Evolutionary conservation across 1,140 invertebrate genomes (phyloP).

Genomic region (Meteorus sp.): DNA sequence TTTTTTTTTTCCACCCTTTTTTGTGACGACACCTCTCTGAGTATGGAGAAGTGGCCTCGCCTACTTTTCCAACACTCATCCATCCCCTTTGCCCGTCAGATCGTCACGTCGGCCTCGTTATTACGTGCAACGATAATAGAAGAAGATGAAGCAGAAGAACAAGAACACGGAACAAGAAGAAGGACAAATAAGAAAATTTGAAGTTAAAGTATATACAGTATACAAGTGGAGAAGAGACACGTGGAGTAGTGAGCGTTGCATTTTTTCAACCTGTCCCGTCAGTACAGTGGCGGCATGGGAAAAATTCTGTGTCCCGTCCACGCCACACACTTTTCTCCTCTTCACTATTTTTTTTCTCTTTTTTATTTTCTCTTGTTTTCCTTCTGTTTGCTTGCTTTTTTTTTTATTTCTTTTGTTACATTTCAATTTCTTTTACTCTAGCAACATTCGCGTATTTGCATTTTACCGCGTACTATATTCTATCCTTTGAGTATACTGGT

Average conservation of each 20-base stretch:
- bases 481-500: too few species aligned
- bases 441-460: too few species aligned
- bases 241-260: neutral
- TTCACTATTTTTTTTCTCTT: neutral
- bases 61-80: slow-evolving; percentile 13
- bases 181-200: neutral
- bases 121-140: too few species aligned
- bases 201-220: too few species aligned
- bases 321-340: neutral
- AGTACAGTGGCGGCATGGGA: neutral
- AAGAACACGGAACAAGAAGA: neutral
- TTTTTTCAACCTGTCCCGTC: neutral
- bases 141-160: too few species aligned
- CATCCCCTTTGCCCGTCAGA: neutral
- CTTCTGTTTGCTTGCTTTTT: too few species aligned
- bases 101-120: slow-evolving; percentile 25
- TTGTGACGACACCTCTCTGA: slow-evolving; percentile 13
- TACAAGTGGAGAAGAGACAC: neutral
- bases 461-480: too few species aligned
- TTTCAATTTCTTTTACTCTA: too few species aligned
- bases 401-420: too few species aligned
- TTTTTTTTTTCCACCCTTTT: too few species aligned
- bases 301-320: too few species aligned
- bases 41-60: slow-evolving; percentile 17
- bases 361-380: too few species aligned